phyloP scores from a whole-genome alignment of 1,140 invertebrate genomes.

The Drosophila suzukii region DNA sequence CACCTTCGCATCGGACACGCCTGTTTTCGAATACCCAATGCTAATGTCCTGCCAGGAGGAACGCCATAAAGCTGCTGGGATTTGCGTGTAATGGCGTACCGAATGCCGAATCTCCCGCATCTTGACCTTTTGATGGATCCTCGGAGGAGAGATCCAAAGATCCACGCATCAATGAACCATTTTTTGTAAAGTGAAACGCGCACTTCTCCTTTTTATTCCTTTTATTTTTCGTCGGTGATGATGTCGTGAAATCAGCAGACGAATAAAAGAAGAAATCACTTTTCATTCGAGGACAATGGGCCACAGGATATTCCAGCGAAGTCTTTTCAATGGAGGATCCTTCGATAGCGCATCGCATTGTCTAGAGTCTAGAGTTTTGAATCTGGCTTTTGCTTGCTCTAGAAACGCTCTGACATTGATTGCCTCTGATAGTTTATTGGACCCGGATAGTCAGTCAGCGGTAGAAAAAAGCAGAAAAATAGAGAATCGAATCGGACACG shows the following conservation, averaged over 20 bases:
- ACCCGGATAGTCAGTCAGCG: slow-evolving; percentile 1
- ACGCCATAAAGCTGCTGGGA: not conserved
- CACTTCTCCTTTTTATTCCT: slow-evolving; percentile 9
- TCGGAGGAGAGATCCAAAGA: not conserved
- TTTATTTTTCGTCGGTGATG: slow-evolving; percentile 4
- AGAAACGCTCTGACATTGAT: slow-evolving; percentile 71
- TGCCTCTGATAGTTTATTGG: slow-evolving; percentile 72
- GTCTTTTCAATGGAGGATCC: slow-evolving; percentile 55
- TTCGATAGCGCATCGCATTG: slow-evolving; percentile 30
- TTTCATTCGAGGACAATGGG: slow-evolving; percentile 66
- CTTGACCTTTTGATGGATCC: slow-evolving; percentile 42
- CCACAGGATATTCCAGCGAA: slow-evolving; percentile 69
- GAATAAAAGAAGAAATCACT: slow-evolving; percentile 61
- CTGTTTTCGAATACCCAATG: slow-evolving; percentile 23
- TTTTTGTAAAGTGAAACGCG: slow-evolving; percentile 40
- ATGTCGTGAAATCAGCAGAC: slow-evolving; percentile 54
- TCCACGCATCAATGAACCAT: slow-evolving; percentile 38
- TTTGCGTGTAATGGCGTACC: slow-evolving; percentile 12
- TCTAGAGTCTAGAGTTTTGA: slow-evolving; percentile 5
- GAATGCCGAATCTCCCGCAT: slow-evolving; percentile 12
- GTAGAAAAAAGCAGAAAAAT: not conserved
- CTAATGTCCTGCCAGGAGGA: slow-evolving; percentile 35
- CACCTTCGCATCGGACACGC: slow-evolving; percentile 53
- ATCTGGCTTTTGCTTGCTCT: slow-evolving; percentile 57
- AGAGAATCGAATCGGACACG: slow-evolving; percentile 56